Conservation (phyloP, 2,888 invertebrate species). For the Agrypnus murinus region DNA sequence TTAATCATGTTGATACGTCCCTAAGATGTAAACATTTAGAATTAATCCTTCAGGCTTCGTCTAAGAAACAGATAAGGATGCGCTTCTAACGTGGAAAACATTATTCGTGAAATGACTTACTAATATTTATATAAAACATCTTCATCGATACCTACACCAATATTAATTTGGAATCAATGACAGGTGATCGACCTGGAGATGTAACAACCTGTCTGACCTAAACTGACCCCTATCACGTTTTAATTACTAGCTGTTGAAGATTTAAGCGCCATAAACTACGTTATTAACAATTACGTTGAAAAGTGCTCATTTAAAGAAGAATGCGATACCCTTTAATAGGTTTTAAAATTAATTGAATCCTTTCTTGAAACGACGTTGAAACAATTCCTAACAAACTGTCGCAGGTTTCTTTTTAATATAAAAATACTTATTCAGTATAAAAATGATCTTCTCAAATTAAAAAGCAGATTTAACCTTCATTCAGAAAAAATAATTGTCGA, state of each 20-base stretch:
- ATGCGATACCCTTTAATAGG: no score
- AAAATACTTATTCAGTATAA: not conserved
- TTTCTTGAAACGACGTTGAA: no score
- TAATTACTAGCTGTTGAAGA: conserved; percentile 17
- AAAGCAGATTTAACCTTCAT: not conserved
- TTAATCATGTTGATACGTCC: no score
- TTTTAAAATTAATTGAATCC: no score
- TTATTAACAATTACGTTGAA: no score
- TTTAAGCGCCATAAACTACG: not conserved
- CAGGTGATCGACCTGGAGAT: conserved; percentile 25
- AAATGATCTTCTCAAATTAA: no score
- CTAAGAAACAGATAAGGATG: not conserved
- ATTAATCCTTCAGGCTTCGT: conserved; percentile 12
- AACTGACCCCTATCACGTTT: conserved; percentile 27
- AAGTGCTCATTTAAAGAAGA: no score
- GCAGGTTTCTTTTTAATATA: no score
- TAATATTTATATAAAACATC: conserved; percentile 10
- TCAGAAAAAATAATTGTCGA: not conserved
- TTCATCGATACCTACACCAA: conserved; percentile 21
- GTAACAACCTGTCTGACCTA: conserved; percentile 25
- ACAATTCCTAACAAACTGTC: no score
- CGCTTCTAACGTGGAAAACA: not conserved
- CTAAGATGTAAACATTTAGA: conserved; percentile 3
- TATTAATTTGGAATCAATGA: conserved; percentile 4
- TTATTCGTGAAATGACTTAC: conserved; percentile 1